phyloP scores from a whole-genome alignment of 1,140 invertebrate genomes.

The Tyrophagus putrescentiae region DNA sequence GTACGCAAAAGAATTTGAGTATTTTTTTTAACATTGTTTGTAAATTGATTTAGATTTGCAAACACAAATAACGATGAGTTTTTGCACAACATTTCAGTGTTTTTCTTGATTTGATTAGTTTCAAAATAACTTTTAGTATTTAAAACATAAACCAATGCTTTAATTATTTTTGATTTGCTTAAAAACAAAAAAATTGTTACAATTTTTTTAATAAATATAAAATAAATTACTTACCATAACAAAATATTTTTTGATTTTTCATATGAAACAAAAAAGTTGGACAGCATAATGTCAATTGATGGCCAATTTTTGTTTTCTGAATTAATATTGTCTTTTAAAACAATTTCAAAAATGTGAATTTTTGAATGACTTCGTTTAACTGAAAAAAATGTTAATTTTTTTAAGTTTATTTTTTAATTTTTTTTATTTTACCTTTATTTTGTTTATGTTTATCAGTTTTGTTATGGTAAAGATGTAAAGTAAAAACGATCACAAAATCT shows the following conservation, averaged over 20 bases:
- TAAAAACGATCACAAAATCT: too few relatives aligned
- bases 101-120: too few relatives aligned
- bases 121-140: too few relatives aligned
- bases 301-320: neutral
- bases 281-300: neutral
- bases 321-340: neutral
- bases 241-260: neutral
- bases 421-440: neutral
- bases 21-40: too few relatives aligned
- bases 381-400: neutral
- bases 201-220: neutral
- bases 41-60: too few relatives aligned
- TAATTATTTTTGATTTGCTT: neutral
- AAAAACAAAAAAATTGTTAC: neutral
- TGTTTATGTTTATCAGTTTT: neutral
- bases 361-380: neutral
- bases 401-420: neutral
- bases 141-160: too few relatives aligned
- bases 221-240: neutral
- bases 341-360: neutral
- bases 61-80: too few relatives aligned
- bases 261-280: neutral
- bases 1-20: too few relatives aligned
- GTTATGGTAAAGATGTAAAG: neutral
- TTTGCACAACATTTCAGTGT: too few relatives aligned